Evolutionary conservation across 2,888 invertebrate genomes (phyloP).

Genomic region (Pammene fasciana): DNA sequence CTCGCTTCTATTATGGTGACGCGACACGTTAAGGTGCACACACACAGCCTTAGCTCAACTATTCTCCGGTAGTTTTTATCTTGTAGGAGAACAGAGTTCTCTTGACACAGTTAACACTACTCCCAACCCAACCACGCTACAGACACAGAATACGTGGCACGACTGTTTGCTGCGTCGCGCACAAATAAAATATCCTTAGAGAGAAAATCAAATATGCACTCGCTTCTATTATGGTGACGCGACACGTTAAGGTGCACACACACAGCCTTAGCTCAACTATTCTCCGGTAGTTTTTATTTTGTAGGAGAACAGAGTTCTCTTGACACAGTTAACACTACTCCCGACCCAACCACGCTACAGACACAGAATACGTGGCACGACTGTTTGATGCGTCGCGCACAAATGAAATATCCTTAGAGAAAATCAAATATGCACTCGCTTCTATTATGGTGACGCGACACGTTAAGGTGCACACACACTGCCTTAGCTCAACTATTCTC

Average conservation of each 20-base stretch:
- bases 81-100: too few species aligned
- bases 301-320: too few species aligned
- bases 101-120: too few species aligned
- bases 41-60: too few species aligned
- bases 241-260: neutral
- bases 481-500: too few species aligned
- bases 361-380: neutral
- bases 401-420: slow-evolving; percentile 36
- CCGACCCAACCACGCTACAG: neutral
- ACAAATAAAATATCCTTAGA: slow-evolving; percentile 35
- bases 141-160: too few species aligned
- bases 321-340: too few species aligned
- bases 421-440: slow-evolving; percentile 38
- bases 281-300: too few species aligned
- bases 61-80: too few species aligned
- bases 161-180: slow-evolving; percentile 2
- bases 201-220: slow-evolving; percentile 40
- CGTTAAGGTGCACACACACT: neutral
- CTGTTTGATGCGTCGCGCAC: slow-evolving; percentile 8
- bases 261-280: too few species aligned
- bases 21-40: neutral
- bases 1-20: slow-evolving; percentile 22
- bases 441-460: slow-evolving; percentile 10
- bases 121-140: too few species aligned
- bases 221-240: slow-evolving; percentile 15